Percentiles rank a stretch among this genome's conserved stretches.
phyloP scores from a whole-genome alignment of 2,797 vertebrate species.

The Pseudomugil gertrudae region DNA sequence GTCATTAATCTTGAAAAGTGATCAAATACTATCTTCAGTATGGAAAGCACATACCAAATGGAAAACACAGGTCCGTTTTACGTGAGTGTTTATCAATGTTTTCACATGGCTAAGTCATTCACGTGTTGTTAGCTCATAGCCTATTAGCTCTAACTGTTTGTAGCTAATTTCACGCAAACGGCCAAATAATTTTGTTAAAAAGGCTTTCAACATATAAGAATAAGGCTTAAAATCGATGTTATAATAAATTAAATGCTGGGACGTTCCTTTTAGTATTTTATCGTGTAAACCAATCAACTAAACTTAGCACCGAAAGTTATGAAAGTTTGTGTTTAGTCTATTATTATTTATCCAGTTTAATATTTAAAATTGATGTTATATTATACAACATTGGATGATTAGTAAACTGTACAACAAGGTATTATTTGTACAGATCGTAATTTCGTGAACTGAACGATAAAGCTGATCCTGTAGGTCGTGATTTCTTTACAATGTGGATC shows the following conservation, averaged over 20 bases:
- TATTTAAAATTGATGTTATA: background rate
- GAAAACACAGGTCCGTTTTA: conserved; percentile 56
- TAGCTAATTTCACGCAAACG: conserved; percentile 6
- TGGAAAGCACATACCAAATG: conserved; percentile 33
- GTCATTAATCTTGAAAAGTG: background rate
- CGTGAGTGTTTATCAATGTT: rapidly evolving
- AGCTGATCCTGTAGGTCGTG: no score
- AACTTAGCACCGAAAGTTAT: background rate
- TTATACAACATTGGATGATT: background rate
- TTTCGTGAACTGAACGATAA: no score
- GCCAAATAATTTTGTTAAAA: background rate
- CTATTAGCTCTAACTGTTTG: conserved; percentile 6
- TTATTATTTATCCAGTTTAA: no score
- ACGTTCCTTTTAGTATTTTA: background rate
- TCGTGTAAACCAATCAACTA: background rate
- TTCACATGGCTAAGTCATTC: background rate
- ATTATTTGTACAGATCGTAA: background rate
- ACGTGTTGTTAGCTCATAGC: background rate
- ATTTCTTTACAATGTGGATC: no score
- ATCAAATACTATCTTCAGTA: background rate
- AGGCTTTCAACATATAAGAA: background rate
- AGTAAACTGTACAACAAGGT: background rate
- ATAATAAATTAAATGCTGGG: background rate
- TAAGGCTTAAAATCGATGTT: background rate
- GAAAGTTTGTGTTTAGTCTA: no score